Base-by-base conservation (phyloP, 1,140 invertebrate species). In the Halesus radiatus region DNA sequence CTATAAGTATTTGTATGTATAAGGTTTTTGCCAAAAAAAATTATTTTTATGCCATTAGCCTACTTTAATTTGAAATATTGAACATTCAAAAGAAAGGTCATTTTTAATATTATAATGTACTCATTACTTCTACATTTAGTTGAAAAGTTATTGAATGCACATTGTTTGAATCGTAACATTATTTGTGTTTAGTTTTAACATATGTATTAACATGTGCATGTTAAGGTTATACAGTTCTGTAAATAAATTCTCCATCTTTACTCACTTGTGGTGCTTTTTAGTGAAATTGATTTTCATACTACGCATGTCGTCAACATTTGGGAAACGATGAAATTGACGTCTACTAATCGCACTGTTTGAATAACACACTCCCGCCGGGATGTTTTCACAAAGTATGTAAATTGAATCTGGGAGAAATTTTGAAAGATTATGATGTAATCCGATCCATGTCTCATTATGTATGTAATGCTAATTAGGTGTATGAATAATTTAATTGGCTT, bases 401-500 rank as follows among this genome's bases (percentile, higher is more conserved):
- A n/a, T 26, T 66, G 10, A 66, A 22, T 10, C 32, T 26, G 15
- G 29, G 13, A 66, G 62, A 29, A 15, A 66, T 23, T 58, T 60
- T 60, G 56, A 60, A 60, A 22, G 23, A 10, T 66, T n/a, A 66
- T 16, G 62, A 66, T 70, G 66, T 70, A 70, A 70, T 70, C 66
- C 66, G 66, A 70, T 70, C 66, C 66, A 70, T 50, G 66, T 70
- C 66, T 50, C 66, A 45, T n/a, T 70, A 50, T 37, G 29, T 70
- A 20, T 70, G n/a, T 50, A 70, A 70, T 70, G 66, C 37, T 70
- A 50, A 70, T 70, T 52, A 70, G 66, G 66, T 70, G 37, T 70
- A 50, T 23, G 62, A 6, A 7, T 70, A 70, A 70, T 70, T 70
- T 45, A 22, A 70, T 45, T 52, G 45, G 66, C 32, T 70, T 70